Evolutionary conservation across 1,140 invertebrate species (phyloP), one percentile per base, ranked within the genome.

Genomic region (Philotrypesis tridentata): DNA sequence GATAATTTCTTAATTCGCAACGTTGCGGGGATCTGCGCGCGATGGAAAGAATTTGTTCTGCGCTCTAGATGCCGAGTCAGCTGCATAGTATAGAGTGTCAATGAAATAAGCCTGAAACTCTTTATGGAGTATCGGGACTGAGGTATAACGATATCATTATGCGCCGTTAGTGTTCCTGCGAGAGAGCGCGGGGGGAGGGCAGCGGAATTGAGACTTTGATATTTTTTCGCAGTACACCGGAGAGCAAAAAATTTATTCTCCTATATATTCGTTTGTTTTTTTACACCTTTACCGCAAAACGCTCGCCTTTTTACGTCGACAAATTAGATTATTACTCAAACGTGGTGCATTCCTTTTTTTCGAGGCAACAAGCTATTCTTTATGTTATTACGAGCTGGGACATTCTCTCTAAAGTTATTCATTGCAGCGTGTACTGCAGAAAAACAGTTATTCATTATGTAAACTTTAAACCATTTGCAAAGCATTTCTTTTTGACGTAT

Each of bases 1-100:
- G 43, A 29, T 23, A 27, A 73, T 73, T 72, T 73, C 71, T 73
- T 73, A 55, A 73, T 73, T 73, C 27, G 43, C 25, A 43, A 70
- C 4, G 12, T 70, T 11, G 25, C 11, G 6, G 27, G 5, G 27
- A 70, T 70, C 37, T n/a, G n/a, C n/a, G n/a, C n/a, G n/a, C n/a
- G n/a, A n/a, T n/a, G 14, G 31, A 37, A 70, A 17, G 67, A 70
- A 70, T 37, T 70, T n/a, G 6, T 33, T n/a, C n/a, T 37, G 9
- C 21, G 21, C 67, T 33, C 31, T 37, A 5, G 31, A 7, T 25
- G 27, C 5, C 21, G 17, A 17, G n/a, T 55, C 12, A 48, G 43
- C 43, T 48, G 4, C n/a, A n/a, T n/a, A n/a, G n/a, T n/a, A n/a
- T n/a, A n/a, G n/a, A n/a, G n/a, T 48, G 14, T 48, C 43, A 17